Conservation (phyloP, 2,113 vertebrate genomes). For the Gasterosteus aculeatus region DNA sequence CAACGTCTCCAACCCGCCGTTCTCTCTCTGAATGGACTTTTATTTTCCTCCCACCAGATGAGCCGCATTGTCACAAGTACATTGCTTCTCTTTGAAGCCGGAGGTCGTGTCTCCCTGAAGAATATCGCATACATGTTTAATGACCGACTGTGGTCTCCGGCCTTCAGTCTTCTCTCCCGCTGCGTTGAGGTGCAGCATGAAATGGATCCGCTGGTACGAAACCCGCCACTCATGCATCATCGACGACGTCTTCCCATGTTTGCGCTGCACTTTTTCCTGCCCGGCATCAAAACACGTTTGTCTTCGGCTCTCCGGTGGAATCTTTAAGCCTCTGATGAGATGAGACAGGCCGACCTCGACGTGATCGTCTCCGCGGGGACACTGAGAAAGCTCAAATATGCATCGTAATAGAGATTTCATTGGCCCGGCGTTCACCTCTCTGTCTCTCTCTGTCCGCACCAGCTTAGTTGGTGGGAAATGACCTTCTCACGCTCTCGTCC, state of each 20-base stretch:
- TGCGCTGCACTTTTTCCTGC: conserved; percentile 15
- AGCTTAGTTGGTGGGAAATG: background rate
- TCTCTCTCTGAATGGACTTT: background rate
- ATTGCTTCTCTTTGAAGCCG: conserved; percentile 38
- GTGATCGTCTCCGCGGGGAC: conserved; percentile 24
- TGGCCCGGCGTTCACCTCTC: background rate
- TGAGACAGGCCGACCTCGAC: conserved; percentile 14
- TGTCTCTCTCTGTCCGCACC: no score
- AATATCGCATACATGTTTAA: conserved; percentile 62
- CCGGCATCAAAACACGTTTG: conserved; percentile 18
- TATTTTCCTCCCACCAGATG: background rate
- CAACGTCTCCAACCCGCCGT: background rate
- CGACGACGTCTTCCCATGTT: conserved; percentile 43
- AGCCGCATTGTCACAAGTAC: conserved; percentile 21
- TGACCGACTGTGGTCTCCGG: conserved; percentile 22
- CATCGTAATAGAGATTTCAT: conserved; percentile 9
- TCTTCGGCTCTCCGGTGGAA: conserved; percentile 20
- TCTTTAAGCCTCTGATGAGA: background rate
- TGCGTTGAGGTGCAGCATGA: conserved; percentile 24
- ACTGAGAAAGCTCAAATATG: conserved; percentile 22
- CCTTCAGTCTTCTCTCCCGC: conserved; percentile 24
- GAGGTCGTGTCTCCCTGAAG: conserved; percentile 15
- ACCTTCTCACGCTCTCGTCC: background rate
- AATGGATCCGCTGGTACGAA: conserved; percentile 39
- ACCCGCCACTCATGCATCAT: conserved; percentile 59